Evolutionary conservation across 1,140 invertebrate genomes (phyloP), one percentile per base, ranked within the genome.

Genomic region (Trichogramma pretiosum): DNA sequence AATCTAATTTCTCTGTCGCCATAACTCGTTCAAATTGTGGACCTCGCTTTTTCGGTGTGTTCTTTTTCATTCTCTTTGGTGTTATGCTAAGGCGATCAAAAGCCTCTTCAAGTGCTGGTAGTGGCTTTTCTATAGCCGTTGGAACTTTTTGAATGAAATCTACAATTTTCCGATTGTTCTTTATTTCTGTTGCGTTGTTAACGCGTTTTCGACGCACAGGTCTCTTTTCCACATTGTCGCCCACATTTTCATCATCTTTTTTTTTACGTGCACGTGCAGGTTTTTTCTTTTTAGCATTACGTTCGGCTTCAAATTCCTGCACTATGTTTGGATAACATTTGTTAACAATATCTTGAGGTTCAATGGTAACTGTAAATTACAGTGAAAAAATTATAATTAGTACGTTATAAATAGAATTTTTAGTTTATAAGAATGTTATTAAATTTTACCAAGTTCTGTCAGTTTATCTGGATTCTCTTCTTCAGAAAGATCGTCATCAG

Each of bases 271-370:
- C 77, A 58, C 61, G 63, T 55, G 69, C 72, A 32, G 65, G 53
- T 69, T 80, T 74, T 47, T 67, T 58, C 41, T 63, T 61, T 53
- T 61, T 73, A 49, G 63, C 72, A 54, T 69, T 75, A 73, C 73
- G 80, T 58, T 64, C 75, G 61, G 67, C 74, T 68, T 63, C 68
- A 74, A 70, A 89, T 63, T 59, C 69, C 59, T 71, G 70, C 35
- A 82, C 82, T 53, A 85, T 56, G 30, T 76, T 64, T 56, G 76
- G 84, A 79, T 84, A 85, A 61, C 77, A 83, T 62, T 68, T 60
- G 35, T 74, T 64, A 52, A 89, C 72, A 19, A 79, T 56, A 40
- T 75, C 64, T 64, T 84, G 75, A 2, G 80, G 75, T 60, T 89
- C 86, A n/a, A 81, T 75, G 2, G 82, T 83, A 4, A 63, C 57